A percentile compares a stretch with the other conserved stretches of the same genome.
These are phyloP conservation scores for Drosophila hamatofila DNA, from an alignment of 2,888 invertebrate species.

Conservation along the genomic window DNA sequence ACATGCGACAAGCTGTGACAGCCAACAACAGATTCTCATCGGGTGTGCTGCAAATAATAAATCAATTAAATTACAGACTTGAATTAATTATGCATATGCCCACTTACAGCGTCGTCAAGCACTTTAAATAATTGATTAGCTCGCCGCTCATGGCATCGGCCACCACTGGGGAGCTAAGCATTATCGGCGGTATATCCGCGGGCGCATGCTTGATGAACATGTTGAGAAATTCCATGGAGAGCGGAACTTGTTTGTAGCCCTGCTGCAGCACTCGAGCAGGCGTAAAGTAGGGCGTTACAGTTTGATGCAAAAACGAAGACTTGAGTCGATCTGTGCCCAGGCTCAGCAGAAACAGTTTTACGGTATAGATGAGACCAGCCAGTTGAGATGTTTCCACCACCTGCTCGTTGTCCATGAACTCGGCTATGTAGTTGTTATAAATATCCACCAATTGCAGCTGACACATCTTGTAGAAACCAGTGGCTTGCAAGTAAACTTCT, in stretches of 20 bases:
- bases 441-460: constrained; percentile 80
- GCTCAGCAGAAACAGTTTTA: constrained; percentile 80
- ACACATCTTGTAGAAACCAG: constrained; percentile 85
- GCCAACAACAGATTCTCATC: constrained; percentile 82
- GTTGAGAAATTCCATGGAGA: constrained; percentile 83
- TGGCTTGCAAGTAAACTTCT: constrained; percentile 84
- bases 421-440: constrained; percentile 79
- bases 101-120: constrained; percentile 78
- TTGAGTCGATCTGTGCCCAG: constrained; percentile 81
- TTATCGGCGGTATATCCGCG: constrained; percentile 81
- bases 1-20: constrained; percentile 83
- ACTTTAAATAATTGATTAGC: constrained; percentile 81
- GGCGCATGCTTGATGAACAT: constrained; percentile 83
- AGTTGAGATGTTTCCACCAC: constrained; percentile 58
- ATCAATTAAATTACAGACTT: background rate
- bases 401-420: constrained; percentile 56
- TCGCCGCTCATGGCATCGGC: constrained; percentile 83
- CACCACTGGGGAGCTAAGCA: constrained; percentile 83
- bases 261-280: constrained; percentile 68
- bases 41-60: constrained; percentile 53
- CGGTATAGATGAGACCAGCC: constrained; percentile 83
- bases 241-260: constrained; percentile 72
- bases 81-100: background rate
- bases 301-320: constrained; percentile 80
- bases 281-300: constrained; percentile 78